These are phyloP conservation scores for Siniperca chuatsi DNA, from an alignment of 2,113 vertebrate genomes.

Conservation along the genomic window DNA sequence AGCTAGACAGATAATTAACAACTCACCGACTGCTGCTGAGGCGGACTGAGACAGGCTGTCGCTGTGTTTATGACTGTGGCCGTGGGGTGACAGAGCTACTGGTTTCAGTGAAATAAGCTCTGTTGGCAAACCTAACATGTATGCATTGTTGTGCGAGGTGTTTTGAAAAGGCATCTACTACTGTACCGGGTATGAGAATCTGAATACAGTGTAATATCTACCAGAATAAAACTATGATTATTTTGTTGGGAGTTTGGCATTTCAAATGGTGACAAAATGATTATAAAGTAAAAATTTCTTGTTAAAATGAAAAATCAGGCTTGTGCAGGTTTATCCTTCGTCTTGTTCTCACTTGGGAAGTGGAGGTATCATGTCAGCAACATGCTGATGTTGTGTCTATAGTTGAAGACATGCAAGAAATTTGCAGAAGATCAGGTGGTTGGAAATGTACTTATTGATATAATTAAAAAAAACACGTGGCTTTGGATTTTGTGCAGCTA, in stretches of 20 bases:
- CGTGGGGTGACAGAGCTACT: too few species aligned
- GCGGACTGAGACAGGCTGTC: too few species aligned
- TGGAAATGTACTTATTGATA: background rate
- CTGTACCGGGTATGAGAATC: background rate
- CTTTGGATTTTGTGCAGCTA: background rate
- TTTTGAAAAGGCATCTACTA: background rate
- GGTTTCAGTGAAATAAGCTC: too few species aligned
- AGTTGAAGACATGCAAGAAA: background rate
- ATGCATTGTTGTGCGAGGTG: too few species aligned
- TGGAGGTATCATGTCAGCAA: background rate
- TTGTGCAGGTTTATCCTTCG: background rate
- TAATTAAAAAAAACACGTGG: background rate
- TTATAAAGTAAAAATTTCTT: too few species aligned
- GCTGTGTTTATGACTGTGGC: too few species aligned
- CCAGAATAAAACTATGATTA: background rate
- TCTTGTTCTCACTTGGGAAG: background rate
- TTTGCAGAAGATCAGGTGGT: background rate
- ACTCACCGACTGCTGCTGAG: too few species aligned
- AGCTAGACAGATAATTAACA: too few species aligned
- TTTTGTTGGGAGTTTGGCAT: background rate
- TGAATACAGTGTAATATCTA: background rate
- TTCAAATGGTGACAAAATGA: background rate
- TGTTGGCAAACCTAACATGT: too few species aligned
- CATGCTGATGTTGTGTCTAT: background rate
- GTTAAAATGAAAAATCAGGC: too few species aligned